Evolutionary conservation across 2,113 vertebrate genomes (phyloP).

Genomic region (Pseudorhombus dupliciocellatus): DNA sequence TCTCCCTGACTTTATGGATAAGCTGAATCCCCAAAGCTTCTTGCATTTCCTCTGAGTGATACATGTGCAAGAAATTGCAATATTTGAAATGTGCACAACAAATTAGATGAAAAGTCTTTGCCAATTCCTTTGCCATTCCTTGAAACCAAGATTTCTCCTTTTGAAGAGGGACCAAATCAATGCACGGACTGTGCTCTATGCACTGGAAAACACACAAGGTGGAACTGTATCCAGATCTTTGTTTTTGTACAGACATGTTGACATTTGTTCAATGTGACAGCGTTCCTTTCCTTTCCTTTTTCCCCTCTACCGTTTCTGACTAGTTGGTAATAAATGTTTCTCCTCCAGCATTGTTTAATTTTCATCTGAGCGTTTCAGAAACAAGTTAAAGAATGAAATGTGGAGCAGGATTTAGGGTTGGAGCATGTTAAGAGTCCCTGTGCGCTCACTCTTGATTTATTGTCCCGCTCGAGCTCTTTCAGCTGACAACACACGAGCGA

Average conservation of each 20-base stretch:
- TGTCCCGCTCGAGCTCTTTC: slow-evolving; percentile 12
- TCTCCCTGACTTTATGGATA: slow-evolving; percentile 4
- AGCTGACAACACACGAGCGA: too few species aligned
- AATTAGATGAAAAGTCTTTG: slow-evolving; percentile 1
- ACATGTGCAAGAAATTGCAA: background rate
- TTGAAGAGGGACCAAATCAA: slow-evolving; percentile 53
- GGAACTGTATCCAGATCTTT: slow-evolving; percentile 23
- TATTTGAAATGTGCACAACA: slow-evolving; percentile 2
- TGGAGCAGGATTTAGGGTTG: slow-evolving; percentile 20
- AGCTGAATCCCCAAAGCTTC: slow-evolving; percentile 22
- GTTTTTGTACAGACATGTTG: slow-evolving; percentile 52
- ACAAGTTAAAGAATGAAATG: slow-evolving; percentile 10
- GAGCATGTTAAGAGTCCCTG: slow-evolving; percentile 10
- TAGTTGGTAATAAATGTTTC: slow-evolving; percentile 70
- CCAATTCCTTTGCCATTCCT: slow-evolving; percentile 15
- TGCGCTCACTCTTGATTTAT: slow-evolving; percentile 22
- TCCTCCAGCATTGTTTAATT: slow-evolving; percentile 25
- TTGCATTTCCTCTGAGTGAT: background rate
- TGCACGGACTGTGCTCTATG: slow-evolving; percentile 52
- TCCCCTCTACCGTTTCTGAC: slow-evolving; percentile 41
- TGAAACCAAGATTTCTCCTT: slow-evolving; percentile 7
- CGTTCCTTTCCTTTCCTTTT: slow-evolving; percentile 27
- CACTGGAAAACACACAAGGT: slow-evolving; percentile 49
- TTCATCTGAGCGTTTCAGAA: slow-evolving; percentile 23
- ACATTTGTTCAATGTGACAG: slow-evolving; percentile 62